Base-by-base conservation (phyloP, 1,140 invertebrate species). In the Trachymyrmex cornetzi region DNA sequence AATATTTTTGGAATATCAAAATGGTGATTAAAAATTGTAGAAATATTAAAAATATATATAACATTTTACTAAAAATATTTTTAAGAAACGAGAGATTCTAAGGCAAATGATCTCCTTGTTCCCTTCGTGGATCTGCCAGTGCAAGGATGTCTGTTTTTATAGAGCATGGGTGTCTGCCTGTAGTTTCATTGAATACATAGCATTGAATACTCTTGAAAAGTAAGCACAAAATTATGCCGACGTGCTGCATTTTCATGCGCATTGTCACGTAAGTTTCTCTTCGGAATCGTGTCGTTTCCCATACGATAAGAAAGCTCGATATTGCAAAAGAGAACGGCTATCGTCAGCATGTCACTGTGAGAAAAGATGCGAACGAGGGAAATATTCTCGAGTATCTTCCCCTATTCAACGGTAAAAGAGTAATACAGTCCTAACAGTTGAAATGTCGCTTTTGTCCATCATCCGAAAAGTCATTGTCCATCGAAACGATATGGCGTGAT, bases 401-500 rank as follows among this genome's bases (percentile, higher is more conserved):
- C 48, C 30, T 48, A 38, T 27, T 6, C 63, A 63, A 50, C 14
- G 27, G 55, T 38, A n/a, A 7, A 16, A n/a, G 6, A n/a, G 11
- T 59, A 72, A 48, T 16, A 24, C 66, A n/a, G 53, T 80, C 27
- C 19, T 19, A 19, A 34, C 61, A 61, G 61, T 66, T 79, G 34
- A 64, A 59, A 30, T 53, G 48, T 12, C 61, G 50, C n/a, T 55
- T 64, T 53, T n/a, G 34, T 74, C 38, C 12, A 1, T 4, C 48
- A 16, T 14, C 48, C 66, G 22, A 1, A 74, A 61, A 82, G 55
- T n/a, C 53, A 19, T 74, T 61, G 38, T 44, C 19, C 38, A 12
- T 53, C 24, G 30, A 61, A 57, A 84, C 55, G 80, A 72, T 74
- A 82, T 59, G 53, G 53, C 38, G 38, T 24, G 38, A 84, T 74